Evolutionary conservation across 2,797 vertebrate species (phyloP), one percentile per base, ranked within the genome.

Genomic region (Melanotaenia parkinsoni): DNA sequence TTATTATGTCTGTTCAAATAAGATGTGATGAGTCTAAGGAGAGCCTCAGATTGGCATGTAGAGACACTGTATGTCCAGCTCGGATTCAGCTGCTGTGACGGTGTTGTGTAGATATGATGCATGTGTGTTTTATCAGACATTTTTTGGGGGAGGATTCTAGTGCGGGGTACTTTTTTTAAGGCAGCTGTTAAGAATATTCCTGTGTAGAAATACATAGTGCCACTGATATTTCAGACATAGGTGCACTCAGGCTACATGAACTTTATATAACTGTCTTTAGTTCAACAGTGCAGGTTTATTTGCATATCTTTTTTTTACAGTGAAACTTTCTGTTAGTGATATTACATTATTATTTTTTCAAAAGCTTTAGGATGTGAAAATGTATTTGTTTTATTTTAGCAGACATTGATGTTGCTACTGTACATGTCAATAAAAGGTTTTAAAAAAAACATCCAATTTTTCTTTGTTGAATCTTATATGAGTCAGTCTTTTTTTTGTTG

Each of bases 361-460:
- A 79, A 75, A 40, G 3, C 45, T 68, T 67, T 50, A 28, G 22
- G 57, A 74, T 67, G 35, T 82, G 64, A 75, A 51, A 76, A 22
- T 85, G 70, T 91, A 89, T 91, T 90, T 91, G 86, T 90, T 90
- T 28, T 84, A 79, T 84, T 84, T 84, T 83, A 87, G 82, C 28
- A 56, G 37, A 47, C 70, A 67, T 75, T 79, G 16, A 79, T 84
- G 69, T 45, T 64, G 62, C 70, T 78, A 61, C 58, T 87, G 47
- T 81, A 76, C 68, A 77, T 65, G 32, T 70, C 45, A 87, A 80
- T 89, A 89, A 88, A 90, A 45, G 0, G 3, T 76, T 69, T 77
- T 13, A 67, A 43, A 10, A 45, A 45, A 45, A 20, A 20, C 14
- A 43, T 18, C 2, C 16, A 45, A 0, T 45, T 20, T 13, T 5